Evolutionary conservation across 2,888 invertebrate species (phyloP).

Genomic region (Scaeva pyrastri): DNA sequence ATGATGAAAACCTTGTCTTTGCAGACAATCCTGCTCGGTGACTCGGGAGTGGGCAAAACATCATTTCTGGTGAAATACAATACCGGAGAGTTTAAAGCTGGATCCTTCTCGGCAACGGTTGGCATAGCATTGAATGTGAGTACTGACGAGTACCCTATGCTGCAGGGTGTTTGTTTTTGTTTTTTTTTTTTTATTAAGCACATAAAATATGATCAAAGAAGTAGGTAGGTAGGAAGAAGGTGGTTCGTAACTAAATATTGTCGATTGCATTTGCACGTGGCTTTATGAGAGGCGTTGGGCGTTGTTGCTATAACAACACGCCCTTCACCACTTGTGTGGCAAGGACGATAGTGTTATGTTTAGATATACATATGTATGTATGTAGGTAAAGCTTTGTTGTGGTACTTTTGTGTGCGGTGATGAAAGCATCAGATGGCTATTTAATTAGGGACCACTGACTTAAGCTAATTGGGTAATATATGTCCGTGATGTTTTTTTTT

Average conservation of each 20-base stretch:
- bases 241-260: constrained; percentile 22
- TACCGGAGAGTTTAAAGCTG: constrained; percentile 94
- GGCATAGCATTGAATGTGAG: constrained; percentile 98
- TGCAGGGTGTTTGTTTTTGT: no score
- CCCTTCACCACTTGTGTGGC: constrained; percentile 4
- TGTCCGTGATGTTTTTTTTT: neutral
- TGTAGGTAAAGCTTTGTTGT: constrained; percentile 32
- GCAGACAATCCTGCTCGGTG: constrained; percentile 96
- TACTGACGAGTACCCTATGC: constrained; percentile 79
- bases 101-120: constrained; percentile 96
- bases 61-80: constrained; percentile 96
- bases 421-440: constrained; percentile 42
- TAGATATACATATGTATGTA: no score
- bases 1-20: constrained; percentile 78
- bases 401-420: constrained; percentile 35
- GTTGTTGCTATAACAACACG: constrained; percentile 2
- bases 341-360: constrained; percentile 7
- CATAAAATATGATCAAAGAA: neutral
- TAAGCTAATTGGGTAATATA: constrained; percentile 44
- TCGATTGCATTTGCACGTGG: constrained; percentile 45
- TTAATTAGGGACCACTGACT: constrained; percentile 49
- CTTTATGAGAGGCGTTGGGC: constrained; percentile 9
- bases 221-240: neutral
- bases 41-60: constrained; percentile 97
- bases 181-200: neutral